Percentiles rank a stretch among this genome's conserved stretches.
Evolutionary conservation across 2,888 invertebrate species (phyloP).

Genomic region (Lycocerus yunnanus): DNA sequence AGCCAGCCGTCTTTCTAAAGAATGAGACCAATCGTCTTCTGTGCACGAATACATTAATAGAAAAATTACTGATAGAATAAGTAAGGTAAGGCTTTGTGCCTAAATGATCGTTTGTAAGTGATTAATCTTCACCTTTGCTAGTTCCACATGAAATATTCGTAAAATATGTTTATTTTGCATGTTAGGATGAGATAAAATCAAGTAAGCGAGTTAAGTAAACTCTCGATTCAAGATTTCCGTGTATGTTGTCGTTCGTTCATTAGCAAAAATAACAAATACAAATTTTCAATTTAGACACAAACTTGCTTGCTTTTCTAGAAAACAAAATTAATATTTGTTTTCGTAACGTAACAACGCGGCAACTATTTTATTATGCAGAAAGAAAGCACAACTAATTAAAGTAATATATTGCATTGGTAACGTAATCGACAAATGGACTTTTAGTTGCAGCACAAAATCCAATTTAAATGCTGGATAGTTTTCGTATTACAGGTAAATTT

Average conservation of each 20-base stretch:
- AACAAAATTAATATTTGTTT: background rate
- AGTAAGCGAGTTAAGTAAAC: background rate
- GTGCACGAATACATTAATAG: background rate
- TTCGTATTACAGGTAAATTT: conserved; percentile 20
- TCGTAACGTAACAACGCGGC: background rate
- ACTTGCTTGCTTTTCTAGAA: background rate
- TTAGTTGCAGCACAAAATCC: background rate
- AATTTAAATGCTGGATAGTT: conserved; percentile 14
- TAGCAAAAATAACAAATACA: background rate
- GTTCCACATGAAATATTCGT: background rate
- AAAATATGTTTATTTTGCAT: background rate
- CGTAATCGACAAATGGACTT: background rate
- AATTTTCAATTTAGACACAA: background rate
- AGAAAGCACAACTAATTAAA: background rate
- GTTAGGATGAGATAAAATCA: background rate
- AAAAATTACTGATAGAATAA: background rate
- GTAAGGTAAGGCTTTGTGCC: background rate
- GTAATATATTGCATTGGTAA: background rate
- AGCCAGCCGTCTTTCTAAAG: background rate
- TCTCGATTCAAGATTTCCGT: background rate
- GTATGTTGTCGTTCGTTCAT: background rate
- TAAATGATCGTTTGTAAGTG: background rate
- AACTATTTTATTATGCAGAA: background rate
- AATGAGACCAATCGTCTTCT: no score
- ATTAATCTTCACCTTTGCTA: background rate